Base-by-base conservation (phyloP, 1,140 invertebrate species). In the Brevipalpus yothersi region DNA sequence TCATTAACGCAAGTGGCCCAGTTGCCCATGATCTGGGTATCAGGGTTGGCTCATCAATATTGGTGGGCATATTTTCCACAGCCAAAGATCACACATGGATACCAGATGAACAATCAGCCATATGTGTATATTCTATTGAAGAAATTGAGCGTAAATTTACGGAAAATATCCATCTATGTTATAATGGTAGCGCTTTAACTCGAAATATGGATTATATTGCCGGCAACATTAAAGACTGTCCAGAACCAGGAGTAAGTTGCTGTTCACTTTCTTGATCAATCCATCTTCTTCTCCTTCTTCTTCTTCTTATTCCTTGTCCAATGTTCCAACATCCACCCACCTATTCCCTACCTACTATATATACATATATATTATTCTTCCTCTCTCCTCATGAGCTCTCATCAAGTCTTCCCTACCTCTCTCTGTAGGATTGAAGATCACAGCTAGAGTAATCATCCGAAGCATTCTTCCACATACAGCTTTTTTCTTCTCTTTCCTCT, bases 161-260 rank as follows among this genome's bases (percentile, higher is more conserved):
- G 66, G 83, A 91, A 71, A 95, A 94, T 72, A 92, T 94, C 65
- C 86, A 92, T 69, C 85, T 89, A 80, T 96, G 91, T 72, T 94
- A 95, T 69, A 89, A 93, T 72, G 88, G 87, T 23, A 90, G 83
- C 65, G 83, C 82, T 58, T 85, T 85, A 64, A 84, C 87, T 68
- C 75, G 89, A 53, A 90, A 90, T 67, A 85, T 93, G 80, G 85
- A 83, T 21, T 91, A 92, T 69, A 83, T 93, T 66, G 91, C 87
- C 59, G 88, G 88, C 5, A 65, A 87, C 88, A 65, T 79, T 82
- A 64, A 84, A 86, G 71, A 87, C 68, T 93, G 88, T 74, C 86
- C 86, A n/a, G 13, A 47, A 19, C 45, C 45, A 47, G 45, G 45
- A 19, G 45, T 47, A 47, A 47, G 45, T 47, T 15, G 31, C 31